phyloP scores from a whole-genome alignment of 2,113 vertebrate genomes.

The Psophia crepitans region DNA sequence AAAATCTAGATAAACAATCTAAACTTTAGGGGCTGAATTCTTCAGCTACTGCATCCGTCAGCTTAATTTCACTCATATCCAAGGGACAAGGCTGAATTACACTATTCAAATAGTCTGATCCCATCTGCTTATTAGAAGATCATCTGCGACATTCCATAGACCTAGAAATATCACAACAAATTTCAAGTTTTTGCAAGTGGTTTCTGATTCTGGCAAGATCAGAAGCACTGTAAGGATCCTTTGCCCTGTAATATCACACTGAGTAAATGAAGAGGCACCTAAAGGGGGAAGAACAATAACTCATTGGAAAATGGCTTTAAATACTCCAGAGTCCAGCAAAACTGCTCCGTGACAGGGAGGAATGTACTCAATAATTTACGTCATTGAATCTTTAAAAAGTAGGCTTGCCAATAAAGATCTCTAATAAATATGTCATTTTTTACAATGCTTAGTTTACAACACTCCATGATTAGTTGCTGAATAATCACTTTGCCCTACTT shows the following conservation, averaged over 20 bases:
- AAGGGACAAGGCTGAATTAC: background rate
- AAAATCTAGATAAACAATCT: background rate
- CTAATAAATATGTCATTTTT: background rate
- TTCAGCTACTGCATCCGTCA: background rate
- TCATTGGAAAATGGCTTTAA: background rate
- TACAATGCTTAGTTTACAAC: background rate
- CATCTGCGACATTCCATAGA: background rate
- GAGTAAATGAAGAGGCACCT: background rate
- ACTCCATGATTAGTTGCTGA: background rate
- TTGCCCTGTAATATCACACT: background rate
- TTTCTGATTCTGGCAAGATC: background rate
- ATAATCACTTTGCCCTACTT: background rate
- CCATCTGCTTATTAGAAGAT: background rate
- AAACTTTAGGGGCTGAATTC: background rate
- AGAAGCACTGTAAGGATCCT: background rate
- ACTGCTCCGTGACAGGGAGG: background rate
- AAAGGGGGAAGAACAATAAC: background rate
- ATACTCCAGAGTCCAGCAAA: background rate
- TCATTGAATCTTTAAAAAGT: background rate
- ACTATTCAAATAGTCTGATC: background rate
- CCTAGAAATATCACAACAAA: background rate
- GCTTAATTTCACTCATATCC: background rate
- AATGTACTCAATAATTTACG: background rate
- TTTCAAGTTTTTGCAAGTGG: background rate
- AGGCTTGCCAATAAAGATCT: background rate